Evolutionary conservation across 2,888 invertebrate species (phyloP).

Genomic region (Tupiocoris notatus): DNA sequence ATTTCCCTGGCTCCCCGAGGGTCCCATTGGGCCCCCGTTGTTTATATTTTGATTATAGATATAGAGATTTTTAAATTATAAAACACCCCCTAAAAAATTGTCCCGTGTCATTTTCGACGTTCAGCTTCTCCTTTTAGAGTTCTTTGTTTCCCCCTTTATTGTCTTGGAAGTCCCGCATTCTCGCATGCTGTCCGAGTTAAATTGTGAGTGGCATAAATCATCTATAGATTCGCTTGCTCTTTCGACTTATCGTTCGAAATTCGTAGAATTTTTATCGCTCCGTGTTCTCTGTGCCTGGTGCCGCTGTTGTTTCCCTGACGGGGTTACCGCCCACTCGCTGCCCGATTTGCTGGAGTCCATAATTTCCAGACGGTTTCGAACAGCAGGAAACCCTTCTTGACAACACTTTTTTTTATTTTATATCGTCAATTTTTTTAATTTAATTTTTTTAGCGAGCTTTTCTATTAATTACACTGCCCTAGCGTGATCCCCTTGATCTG

Average conservation of each 20-base stretch:
- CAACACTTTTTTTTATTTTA: no score
- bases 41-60: no score
- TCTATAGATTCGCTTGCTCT: no score
- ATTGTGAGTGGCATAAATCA: slow-evolving; percentile 27
- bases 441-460: no score
- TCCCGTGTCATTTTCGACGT: no score
- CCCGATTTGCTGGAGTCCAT: slow-evolving; percentile 12
- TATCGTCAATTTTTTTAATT: no score
- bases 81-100: no score
- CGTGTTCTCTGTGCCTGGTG: slow-evolving; percentile 16
- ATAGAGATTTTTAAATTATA: no score
- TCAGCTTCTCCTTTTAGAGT: not conserved
- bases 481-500: no score
- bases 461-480: no score
- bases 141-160: not conserved
- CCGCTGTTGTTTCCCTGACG: not conserved
- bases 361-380: slow-evolving; percentile 6
- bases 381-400: no score
- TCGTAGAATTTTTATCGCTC: not conserved
- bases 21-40: not conserved
- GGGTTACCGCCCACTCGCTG: not conserved
- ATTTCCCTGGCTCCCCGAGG: not conserved
- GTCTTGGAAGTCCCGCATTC: not conserved
- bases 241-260: not conserved
- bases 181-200: slow-evolving; percentile 38